Evolutionary conservation across 64 coral and sea anemone species (phyloP), one percentile per base, ranked within the genome.

Genomic region (Montipora cactus): DNA sequence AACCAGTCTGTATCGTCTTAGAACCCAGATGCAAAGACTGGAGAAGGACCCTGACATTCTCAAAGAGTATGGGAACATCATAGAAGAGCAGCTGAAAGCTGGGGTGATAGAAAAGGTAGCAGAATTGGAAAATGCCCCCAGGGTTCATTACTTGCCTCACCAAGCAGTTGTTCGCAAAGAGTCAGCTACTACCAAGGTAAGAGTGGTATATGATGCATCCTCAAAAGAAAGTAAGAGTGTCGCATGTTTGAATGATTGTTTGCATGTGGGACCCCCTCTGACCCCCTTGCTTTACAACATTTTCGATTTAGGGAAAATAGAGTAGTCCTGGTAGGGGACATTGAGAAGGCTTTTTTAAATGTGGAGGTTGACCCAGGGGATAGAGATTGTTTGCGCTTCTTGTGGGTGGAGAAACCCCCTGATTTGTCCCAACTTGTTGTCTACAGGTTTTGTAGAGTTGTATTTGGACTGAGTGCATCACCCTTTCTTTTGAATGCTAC

Each of bases 381-480:
- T 18, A 5, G 76, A 79, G 76, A 79, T 79, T 79, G 76, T 51
- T 79, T 79, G 76, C 76, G 76, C 13, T 79, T 79, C 76, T 22
- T 79, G 76, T 79, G 37, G 44, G 12, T 51, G 7, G 76, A 21
- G 5, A 51, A 79, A 12, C 76, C 76, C 2, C 37, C 37, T 14
- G 76, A 79, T 47, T 8, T 47, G 37, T 79, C 76, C 8, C 37
- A 22, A 25, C 9, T 77, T 20, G 74, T 52, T 44, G 73, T 75
- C 19, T 89, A 89, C 49, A 49, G 73, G 71, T 89, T 89, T 77
- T 89, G 87, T 78, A 47, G 87, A 76, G 87, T 89, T 23, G 72
- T 78, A 3, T 89, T 89, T 78, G 73, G 87, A 53, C 7, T 77
- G 19, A 89, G 62, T 59, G 45, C 72, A 19, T 77, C 72, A 5